Conservation (phyloP, 2,888 invertebrate species). For the Tetheella fluctuosa region DNA sequence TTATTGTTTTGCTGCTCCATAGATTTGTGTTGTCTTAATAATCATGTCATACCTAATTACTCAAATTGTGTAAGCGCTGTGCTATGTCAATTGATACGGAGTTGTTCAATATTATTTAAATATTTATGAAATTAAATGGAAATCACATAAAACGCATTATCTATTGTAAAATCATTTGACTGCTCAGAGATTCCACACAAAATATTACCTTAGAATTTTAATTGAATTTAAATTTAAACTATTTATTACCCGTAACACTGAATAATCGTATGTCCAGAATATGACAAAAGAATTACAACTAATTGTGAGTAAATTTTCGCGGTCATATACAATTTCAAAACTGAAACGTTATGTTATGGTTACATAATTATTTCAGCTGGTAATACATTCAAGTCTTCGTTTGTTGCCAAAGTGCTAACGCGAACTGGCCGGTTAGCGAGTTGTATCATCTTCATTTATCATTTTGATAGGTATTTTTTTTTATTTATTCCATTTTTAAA, state of each 20-base stretch:
- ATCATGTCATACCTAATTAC: background rate
- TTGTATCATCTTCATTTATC: background rate
- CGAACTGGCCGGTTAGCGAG: slow-evolving; percentile 19
- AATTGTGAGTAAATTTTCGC: slow-evolving; percentile 21
- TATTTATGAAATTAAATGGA: too few relatives aligned
- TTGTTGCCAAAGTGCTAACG: slow-evolving; percentile 22
- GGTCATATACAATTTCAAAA: slow-evolving; percentile 23
- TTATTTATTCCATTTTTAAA: too few relatives aligned
- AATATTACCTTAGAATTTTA: too few relatives aligned
- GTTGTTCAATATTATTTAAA: too few relatives aligned
- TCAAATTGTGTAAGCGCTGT: background rate
- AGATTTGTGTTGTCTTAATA: background rate
- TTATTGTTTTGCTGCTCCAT: background rate
- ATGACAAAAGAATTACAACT: slow-evolving; percentile 1
- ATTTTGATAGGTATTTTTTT: too few relatives aligned
- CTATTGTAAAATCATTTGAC: too few relatives aligned
- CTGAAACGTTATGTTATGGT: slow-evolving; percentile 20
- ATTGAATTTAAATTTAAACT: too few relatives aligned
- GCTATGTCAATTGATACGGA: background rate
- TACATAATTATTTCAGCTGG: slow-evolving; percentile 18
- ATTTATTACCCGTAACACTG: background rate
- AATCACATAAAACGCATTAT: too few relatives aligned
- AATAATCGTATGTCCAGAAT: background rate
- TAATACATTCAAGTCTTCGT: slow-evolving; percentile 15
- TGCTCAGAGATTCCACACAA: too few relatives aligned